Percentiles rank a stretch among this genome's conserved stretches.
These are phyloP conservation scores for Drosophila albomicans DNA, from an alignment of 1,140 invertebrate species.

Conservation along the genomic window DNA sequence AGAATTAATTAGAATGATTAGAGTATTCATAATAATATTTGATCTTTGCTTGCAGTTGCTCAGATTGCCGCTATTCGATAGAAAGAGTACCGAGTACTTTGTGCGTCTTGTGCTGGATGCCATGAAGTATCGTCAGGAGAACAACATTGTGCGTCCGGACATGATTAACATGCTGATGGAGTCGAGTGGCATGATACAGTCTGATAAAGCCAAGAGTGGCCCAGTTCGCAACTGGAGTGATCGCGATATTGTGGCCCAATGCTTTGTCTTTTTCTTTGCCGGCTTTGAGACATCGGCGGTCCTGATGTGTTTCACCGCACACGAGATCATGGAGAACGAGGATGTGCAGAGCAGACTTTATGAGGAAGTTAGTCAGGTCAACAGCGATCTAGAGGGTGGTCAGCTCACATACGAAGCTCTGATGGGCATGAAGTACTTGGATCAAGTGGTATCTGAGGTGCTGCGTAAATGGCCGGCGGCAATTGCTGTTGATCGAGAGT, in stretches of 20 bases:
- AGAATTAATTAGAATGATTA: no score
- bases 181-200: constrained; percentile 85
- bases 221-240: constrained; percentile 85
- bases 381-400: constrained; percentile 60
- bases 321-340: constrained; percentile 86
- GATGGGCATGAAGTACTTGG: constrained; percentile 85
- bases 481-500: constrained; percentile 85
- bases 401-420: constrained; percentile 85
- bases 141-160: constrained; percentile 85
- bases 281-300: constrained; percentile 89
- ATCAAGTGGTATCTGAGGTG: constrained; percentile 86
- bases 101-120: constrained; percentile 84
- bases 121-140: constrained; percentile 85
- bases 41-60: constrained; percentile 36
- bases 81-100: constrained; percentile 66
- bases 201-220: constrained; percentile 67
- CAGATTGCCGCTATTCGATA: constrained; percentile 68
- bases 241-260: constrained; percentile 88
- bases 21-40: no score
- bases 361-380: constrained; percentile 86
- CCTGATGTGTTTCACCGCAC: constrained; percentile 85
- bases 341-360: constrained; percentile 87
- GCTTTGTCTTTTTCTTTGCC: constrained; percentile 87
- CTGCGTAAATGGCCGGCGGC: constrained; percentile 87
- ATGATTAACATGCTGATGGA: constrained; percentile 87